Conservation (phyloP, 2,888 invertebrate genomes). For the Ectobius pallidus region DNA sequence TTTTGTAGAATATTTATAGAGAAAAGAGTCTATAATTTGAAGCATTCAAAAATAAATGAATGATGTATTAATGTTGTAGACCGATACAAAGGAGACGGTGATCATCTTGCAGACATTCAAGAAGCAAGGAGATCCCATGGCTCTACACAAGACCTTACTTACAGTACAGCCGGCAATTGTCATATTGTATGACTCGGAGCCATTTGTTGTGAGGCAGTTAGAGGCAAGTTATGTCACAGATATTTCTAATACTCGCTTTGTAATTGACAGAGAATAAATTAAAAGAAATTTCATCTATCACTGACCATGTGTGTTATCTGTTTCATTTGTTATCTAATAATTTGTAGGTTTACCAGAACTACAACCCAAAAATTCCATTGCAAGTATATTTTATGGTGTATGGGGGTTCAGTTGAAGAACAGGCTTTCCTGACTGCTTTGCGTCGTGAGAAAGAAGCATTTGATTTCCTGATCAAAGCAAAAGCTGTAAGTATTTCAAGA, state of each 20-base stretch:
- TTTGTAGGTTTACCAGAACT: conserved; percentile 66
- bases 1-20: too few species aligned
- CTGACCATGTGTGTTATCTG: too few species aligned
- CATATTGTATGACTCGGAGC: conserved; percentile 88
- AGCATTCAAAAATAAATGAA: too few species aligned
- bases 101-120: conserved; percentile 81
- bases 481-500: conserved; percentile 76
- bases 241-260: too few species aligned
- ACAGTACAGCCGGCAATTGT: conserved; percentile 79
- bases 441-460: conserved; percentile 94
- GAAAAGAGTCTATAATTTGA: too few species aligned
- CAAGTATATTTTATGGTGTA: conserved; percentile 91
- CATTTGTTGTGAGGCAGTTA: conserved; percentile 86
- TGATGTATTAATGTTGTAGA: too few species aligned
- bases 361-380: conserved; percentile 58
- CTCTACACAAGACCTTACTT: conserved; percentile 71
- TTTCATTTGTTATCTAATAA: too few species aligned
- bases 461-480: conserved; percentile 88
- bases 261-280: too few species aligned
- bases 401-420: conserved; percentile 94
- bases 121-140: conserved; percentile 72
- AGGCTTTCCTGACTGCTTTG: conserved; percentile 89
- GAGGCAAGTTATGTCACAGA: conserved; percentile 66
- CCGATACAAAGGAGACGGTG: conserved; percentile 60
- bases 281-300: too few species aligned